Conservation (phyloP, 2,797 vertebrate genomes). For the Stomatorhinus walkeri region DNA sequence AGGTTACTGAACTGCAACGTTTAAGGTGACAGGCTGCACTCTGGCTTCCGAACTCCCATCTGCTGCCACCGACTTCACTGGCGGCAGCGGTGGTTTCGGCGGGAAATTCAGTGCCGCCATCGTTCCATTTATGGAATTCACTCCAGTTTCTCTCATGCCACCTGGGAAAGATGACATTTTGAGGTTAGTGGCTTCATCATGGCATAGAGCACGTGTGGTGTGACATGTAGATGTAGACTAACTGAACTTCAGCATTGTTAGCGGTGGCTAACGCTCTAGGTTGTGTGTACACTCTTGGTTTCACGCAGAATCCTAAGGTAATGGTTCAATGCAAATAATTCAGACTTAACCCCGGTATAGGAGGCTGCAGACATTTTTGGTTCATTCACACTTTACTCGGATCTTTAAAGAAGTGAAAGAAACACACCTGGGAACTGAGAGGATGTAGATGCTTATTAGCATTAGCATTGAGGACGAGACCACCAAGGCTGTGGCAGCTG, state of each 20-base stretch:
- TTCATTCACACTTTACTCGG: slow-evolving; percentile 45
- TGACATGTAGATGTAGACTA: neutral
- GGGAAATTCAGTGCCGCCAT: neutral
- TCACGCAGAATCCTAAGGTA: neutral
- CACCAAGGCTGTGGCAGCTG: slow-evolving; percentile 92
- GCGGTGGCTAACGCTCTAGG: neutral
- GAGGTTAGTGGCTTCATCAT: neutral
- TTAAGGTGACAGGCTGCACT: neutral
- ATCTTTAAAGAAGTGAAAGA: slow-evolving; percentile 43
- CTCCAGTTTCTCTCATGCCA: neutral
- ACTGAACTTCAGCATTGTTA: neutral
- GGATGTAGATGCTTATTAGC: slow-evolving; percentile 78
- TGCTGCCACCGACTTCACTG: neutral
- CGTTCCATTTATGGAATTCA: neutral
- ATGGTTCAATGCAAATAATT: neutral
- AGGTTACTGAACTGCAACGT: slow-evolving; percentile 38
- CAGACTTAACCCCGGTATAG: neutral
- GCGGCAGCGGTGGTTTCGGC: neutral
- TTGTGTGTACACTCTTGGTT: neutral
- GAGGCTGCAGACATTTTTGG: slow-evolving; percentile 38
- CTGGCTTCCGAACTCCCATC: neutral
- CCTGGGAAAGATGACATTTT: neutral
- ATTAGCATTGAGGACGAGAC: slow-evolving; percentile 68
- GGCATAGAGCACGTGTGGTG: neutral
- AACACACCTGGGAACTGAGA: slow-evolving; percentile 61